Percentiles rank a stretch among this genome's conserved stretches.
Conservation (phyloP, 2,113 vertebrate genomes). For the Taurulus bubalis region DNA sequence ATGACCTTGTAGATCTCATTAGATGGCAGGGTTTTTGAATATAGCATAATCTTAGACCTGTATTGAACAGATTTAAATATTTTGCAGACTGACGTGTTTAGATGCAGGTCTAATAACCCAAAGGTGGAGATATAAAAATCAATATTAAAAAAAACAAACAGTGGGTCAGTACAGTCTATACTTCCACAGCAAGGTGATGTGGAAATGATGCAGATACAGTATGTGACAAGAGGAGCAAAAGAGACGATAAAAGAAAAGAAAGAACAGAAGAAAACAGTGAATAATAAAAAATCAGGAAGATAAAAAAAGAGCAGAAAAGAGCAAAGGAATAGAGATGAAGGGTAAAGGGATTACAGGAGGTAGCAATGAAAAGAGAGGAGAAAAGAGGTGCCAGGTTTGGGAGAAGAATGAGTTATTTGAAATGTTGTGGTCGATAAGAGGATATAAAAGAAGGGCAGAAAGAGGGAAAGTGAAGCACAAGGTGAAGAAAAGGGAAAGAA, state of each 20-base stretch:
- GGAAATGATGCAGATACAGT: constrained; percentile 1
- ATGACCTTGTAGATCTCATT: neutral
- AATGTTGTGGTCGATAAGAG: constrained; percentile 5
- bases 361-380: neutral
- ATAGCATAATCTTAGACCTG: neutral
- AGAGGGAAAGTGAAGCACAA: neutral
- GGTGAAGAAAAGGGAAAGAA: constrained; percentile 5
- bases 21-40: neutral
- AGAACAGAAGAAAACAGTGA: neutral
- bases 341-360: constrained; percentile 19
- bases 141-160: neutral
- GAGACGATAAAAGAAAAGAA: neutral
- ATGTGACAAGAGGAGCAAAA: neutral
- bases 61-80: neutral
- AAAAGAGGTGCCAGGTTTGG: neutral
- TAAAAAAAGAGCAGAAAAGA: constrained; percentile 11
- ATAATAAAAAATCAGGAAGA: neutral
- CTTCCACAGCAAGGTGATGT: neutral
- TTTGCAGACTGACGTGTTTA: neutral
- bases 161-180: neutral
- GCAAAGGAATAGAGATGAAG: neutral
- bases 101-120: neutral
- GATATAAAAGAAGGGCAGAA: neutral
- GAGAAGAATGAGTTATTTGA: neutral
- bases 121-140: neutral